Evolutionary conservation across 2,797 vertebrate species (phyloP).

Genomic region (Stomatorhinus walkeri): DNA sequence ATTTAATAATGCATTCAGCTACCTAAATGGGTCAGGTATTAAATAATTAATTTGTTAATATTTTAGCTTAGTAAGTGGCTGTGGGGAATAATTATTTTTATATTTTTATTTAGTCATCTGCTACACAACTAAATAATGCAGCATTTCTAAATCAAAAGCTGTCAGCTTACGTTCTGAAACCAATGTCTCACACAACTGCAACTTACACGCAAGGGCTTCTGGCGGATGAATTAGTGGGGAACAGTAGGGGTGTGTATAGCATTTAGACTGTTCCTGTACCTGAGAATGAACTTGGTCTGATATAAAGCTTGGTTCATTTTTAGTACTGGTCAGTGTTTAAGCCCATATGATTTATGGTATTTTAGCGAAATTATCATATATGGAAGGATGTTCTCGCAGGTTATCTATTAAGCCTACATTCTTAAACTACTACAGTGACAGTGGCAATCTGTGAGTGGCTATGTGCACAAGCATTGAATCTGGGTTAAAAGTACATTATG

Average conservation of each 20-base stretch:
- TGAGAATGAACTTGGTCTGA: neutral
- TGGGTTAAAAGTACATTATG: neutral
- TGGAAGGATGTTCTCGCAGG: neutral
- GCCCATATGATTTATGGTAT: neutral
- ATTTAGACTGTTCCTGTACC: neutral
- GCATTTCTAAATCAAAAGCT: neutral
- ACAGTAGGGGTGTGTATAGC: neutral
- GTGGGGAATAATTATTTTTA: neutral
- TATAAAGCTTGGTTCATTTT: neutral
- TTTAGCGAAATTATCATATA: neutral
- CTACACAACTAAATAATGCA: neutral
- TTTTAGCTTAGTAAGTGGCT: neutral
- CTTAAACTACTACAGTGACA: neutral
- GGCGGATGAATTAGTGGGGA: neutral
- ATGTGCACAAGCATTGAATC: neutral
- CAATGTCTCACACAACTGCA: neutral
- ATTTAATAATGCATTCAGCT: neutral
- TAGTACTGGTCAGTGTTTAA: neutral
- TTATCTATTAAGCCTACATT: neutral
- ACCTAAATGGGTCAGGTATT: neutral
- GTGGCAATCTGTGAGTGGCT: neutral
- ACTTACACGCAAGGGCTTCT: neutral
- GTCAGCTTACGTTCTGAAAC: neutral
- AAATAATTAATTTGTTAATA: neutral
- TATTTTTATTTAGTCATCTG: neutral